These are phyloP conservation scores for Tupaia chinensis DNA, from an alignment of 2,113 vertebrate genomes.

Conservation along the genomic window DNA sequence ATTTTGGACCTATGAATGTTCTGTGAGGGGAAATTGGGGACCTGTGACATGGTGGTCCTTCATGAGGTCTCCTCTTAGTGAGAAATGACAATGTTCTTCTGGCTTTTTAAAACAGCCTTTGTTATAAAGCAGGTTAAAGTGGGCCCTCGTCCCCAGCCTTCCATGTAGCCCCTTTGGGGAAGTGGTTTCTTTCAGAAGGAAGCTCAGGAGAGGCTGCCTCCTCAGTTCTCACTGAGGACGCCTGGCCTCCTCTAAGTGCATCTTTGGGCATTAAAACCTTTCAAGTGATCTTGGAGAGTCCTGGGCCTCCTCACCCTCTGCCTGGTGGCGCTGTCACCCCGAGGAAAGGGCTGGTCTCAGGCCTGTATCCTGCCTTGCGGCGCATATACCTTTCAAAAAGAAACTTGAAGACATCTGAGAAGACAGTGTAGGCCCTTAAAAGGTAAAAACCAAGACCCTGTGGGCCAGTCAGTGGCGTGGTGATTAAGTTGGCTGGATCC, in stretches of 20 bases:
- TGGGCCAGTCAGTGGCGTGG: too few relatives aligned
- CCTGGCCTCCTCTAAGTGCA: background rate
- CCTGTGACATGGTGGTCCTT: slow-evolving; percentile 76
- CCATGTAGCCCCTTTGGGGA: background rate
- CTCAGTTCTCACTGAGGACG: too few relatives aligned
- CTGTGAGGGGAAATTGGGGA: slow-evolving; percentile 53
- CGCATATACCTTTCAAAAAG: background rate
- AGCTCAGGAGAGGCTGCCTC: background rate
- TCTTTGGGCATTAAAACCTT: background rate
- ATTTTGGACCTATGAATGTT: slow-evolving; percentile 77
- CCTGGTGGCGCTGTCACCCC: background rate
- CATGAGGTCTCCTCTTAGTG: slow-evolving; percentile 57
- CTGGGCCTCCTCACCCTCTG: background rate
- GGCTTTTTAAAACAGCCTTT: background rate
- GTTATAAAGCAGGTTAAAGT: slow-evolving; percentile 35
- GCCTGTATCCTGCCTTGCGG: background rate
- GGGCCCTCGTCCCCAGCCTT: background rate
- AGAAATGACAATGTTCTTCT: background rate
- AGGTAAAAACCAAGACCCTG: too few relatives aligned
- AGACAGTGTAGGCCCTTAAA: too few relatives aligned
- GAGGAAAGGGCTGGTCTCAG: background rate
- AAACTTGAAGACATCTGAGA: background rate
- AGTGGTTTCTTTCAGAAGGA: background rate
- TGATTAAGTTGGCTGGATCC: too few relatives aligned
- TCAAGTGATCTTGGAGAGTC: background rate